A percentile compares a stretch with the other conserved stretches of the same genome.
Evolutionary conservation across 2,888 invertebrate genomes (phyloP).

Genomic region (Masnerella sp.): DNA sequence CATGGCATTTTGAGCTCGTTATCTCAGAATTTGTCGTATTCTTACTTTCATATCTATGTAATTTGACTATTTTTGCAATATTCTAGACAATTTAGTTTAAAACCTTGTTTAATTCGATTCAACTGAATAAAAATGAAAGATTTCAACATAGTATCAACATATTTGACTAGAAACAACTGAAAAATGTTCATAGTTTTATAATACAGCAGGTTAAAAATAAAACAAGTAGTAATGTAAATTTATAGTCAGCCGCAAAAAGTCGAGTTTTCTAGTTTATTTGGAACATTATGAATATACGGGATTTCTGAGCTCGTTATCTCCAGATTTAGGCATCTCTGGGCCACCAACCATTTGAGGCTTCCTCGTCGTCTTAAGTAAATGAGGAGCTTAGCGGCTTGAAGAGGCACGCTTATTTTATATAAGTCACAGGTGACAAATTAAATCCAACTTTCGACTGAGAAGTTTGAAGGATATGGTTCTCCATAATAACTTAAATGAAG

Average conservation of each 20-base stretch:
- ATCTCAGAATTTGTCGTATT: too few species aligned
- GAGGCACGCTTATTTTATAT: conserved; percentile 43
- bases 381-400: conserved; percentile 54
- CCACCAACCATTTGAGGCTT: conserved; percentile 51
- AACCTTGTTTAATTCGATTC: too few species aligned
- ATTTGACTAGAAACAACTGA: too few species aligned
- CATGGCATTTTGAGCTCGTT: too few species aligned
- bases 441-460: conserved; percentile 24
- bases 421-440: conserved; percentile 51
- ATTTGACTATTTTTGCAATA: too few species aligned
- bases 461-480: conserved; percentile 19
- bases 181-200: too few species aligned
- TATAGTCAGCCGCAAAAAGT: conserved; percentile 19
- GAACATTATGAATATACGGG: conserved; percentile 27
- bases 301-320: conserved; percentile 38
- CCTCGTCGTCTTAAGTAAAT: conserved; percentile 51
- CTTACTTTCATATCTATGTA: too few species aligned
- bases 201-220: background rate
- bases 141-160: too few species aligned
- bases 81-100: too few species aligned
- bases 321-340: conserved; percentile 42
- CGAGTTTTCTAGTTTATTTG: conserved; percentile 3
- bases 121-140: too few species aligned
- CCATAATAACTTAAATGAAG: conserved; percentile 10
- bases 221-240: background rate